Percentiles rank a stretch among this genome's conserved stretches.
Evolutionary conservation across 2,113 vertebrate species (phyloP).

Genomic region (Clinocottus analis): DNA sequence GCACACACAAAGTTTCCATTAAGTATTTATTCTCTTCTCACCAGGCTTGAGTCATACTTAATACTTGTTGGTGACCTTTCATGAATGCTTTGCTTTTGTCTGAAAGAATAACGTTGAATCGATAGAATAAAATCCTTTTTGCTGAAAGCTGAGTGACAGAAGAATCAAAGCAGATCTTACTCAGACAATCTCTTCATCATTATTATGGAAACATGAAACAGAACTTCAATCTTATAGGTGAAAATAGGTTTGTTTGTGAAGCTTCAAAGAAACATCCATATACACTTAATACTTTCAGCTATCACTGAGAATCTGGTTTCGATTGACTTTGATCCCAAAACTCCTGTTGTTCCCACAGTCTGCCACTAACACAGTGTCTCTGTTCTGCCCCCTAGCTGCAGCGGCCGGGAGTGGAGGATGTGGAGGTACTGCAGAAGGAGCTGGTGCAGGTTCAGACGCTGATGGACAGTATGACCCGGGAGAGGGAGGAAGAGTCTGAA

Average conservation of each 20-base stretch:
- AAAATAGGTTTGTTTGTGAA: not conserved
- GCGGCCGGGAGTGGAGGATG: slow-evolving; percentile 96
- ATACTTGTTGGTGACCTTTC: not conserved
- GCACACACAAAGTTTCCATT: slow-evolving; percentile 2
- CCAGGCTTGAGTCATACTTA: slow-evolving; percentile 1
- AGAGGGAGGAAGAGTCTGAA: slow-evolving; percentile 93
- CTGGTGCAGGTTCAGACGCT: slow-evolving; percentile 96
- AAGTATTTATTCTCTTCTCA: not conserved
- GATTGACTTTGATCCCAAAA: not conserved
- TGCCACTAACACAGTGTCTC: not conserved
- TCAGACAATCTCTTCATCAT: not conserved
- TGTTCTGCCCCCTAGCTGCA: slow-evolving; percentile 86
- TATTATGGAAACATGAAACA: slow-evolving; percentile 19
- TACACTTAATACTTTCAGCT: not conserved
- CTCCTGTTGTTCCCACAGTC: not conserved
- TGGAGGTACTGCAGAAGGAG: slow-evolving; percentile 95
- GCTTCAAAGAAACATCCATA: not conserved
- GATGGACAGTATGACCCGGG: slow-evolving; percentile 95
- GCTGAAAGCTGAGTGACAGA: slow-evolving; percentile 1
- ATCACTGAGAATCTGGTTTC: not conserved
- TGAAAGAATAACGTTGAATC: slow-evolving; percentile 1
- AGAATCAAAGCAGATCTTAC: not conserved
- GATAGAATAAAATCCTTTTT: slow-evolving; percentile 29
- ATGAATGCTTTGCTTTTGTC: not conserved
- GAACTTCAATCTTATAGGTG: not conserved